phyloP scores from a whole-genome alignment of 2,888 invertebrate genomes.

The Polydesmus complanatus region DNA sequence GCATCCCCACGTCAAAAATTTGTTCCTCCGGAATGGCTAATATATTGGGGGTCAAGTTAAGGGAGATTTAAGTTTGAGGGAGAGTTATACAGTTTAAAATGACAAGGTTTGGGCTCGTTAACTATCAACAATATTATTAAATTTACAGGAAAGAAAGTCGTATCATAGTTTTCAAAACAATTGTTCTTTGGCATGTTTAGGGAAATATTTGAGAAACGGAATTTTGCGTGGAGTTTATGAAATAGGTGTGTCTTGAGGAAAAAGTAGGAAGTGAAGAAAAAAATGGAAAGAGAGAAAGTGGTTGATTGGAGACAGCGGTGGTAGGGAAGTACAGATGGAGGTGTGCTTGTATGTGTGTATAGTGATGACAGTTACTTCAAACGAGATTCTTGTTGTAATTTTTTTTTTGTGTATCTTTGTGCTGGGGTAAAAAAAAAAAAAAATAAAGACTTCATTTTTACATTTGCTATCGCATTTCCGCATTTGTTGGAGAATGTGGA shows the following conservation, averaged over 20 bases:
- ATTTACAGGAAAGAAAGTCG: no score
- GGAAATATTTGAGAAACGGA: neutral
- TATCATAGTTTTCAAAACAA: neutral
- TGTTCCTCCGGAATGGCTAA: no score
- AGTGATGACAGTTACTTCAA: neutral
- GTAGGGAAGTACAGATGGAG: no score
- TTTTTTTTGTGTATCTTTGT: neutral
- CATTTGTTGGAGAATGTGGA: neutral
- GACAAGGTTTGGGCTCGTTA: no score
- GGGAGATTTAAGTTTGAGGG: neutral
- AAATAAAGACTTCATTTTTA: no score
- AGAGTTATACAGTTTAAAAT: neutral
- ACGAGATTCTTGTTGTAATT: neutral
- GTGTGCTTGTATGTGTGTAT: no score
- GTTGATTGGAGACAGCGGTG: neutral
- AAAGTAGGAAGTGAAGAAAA: neutral
- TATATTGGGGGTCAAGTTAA: no score
- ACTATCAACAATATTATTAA: neutral
- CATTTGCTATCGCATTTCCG: neutral
- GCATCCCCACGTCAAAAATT: neutral
- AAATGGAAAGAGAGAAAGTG: neutral
- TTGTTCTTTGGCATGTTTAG: neutral
- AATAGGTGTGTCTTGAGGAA: neutral
- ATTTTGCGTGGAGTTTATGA: neutral
- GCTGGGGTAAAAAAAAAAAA: neutral